A percentile compares a stretch with the other conserved stretches of the same genome.
phyloP scores from a whole-genome alignment of 2,113 vertebrate species.

The Dasyornis broadbenti region DNA sequence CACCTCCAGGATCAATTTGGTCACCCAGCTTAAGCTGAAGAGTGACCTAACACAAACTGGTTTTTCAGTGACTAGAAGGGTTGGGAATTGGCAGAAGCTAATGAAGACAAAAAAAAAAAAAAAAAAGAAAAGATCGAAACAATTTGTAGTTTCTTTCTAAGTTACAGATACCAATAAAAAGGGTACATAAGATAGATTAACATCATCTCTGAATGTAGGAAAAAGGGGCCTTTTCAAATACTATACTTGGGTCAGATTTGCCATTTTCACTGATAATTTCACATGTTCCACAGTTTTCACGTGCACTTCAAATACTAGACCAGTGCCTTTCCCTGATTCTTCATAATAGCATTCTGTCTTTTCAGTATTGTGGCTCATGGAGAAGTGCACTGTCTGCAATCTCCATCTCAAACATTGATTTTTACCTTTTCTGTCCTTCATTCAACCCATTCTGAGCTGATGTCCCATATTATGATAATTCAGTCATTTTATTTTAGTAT shows the following conservation, averaged over 20 bases:
- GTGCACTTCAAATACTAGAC: background rate
- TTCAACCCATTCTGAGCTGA: background rate
- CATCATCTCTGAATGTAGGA: background rate
- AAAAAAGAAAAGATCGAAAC: fast-evolving
- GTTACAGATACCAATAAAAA: background rate
- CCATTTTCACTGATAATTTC: background rate
- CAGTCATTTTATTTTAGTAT: background rate
- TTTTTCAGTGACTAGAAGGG: background rate
- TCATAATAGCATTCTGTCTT: background rate
- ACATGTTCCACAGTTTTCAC: background rate
- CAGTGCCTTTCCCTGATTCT: background rate
- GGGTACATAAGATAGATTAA: background rate
- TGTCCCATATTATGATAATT: background rate
- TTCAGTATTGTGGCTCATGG: background rate
- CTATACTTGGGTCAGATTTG: background rate
- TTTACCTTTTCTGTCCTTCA: background rate
- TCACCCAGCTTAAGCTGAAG: background rate
- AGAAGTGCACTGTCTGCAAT: background rate
- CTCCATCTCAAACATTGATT: background rate
- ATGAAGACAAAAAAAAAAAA: background rate
- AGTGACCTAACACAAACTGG: background rate
- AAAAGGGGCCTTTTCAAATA: background rate
- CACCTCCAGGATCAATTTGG: background rate
- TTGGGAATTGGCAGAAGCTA: background rate
- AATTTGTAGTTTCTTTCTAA: background rate